phyloP scores from a whole-genome alignment of 2,113 vertebrate species.

The Thomomys bottae region DNA sequence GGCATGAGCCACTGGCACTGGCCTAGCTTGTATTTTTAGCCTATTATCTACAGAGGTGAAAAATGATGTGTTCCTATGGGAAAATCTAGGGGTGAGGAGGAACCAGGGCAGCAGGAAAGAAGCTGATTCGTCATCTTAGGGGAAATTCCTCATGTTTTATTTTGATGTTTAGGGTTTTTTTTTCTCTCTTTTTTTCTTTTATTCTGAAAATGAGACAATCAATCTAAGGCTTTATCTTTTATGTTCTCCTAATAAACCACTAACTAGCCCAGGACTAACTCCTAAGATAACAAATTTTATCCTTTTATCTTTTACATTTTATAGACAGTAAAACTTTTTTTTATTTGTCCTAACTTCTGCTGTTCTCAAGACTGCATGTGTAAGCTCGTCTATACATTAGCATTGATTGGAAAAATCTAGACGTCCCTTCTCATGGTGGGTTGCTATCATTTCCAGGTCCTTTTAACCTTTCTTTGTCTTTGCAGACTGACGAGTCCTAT shows the following conservation, averaged over 20 bases:
- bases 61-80: background rate
- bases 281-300: background rate
- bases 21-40: background rate
- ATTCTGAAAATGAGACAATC: slow-evolving; percentile 30
- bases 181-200: background rate
- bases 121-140: background rate
- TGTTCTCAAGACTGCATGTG: background rate
- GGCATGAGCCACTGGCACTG: no score
- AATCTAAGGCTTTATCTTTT: slow-evolving; percentile 4
- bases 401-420: background rate
- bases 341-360: background rate
- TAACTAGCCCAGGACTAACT: background rate
- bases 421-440: slow-evolving; percentile 3
- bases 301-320: background rate
- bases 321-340: background rate
- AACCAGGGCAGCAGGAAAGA: background rate
- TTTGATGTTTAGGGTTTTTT: slow-evolving; percentile 14
- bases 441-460: background rate
- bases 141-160: background rate
- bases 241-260: background rate
- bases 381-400: background rate
- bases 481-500: slow-evolving; percentile 13
- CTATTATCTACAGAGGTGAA: background rate
- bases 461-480: slow-evolving; percentile 66
- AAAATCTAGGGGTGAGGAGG: background rate